Base-by-base conservation (phyloP, 2,113 vertebrate species). In the Phrynosoma platyrhinos region DNA sequence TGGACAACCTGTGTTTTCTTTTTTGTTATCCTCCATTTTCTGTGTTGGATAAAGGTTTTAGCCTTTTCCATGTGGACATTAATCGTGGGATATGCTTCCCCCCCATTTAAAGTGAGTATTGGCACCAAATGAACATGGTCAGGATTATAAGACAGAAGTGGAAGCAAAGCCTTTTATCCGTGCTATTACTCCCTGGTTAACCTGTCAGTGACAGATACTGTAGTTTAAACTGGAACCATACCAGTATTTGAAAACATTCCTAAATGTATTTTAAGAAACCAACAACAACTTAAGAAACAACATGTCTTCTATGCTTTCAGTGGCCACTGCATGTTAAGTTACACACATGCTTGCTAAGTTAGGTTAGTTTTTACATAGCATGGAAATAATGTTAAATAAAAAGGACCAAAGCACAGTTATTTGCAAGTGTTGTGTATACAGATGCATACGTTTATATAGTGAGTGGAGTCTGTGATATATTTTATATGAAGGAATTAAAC, bases 391-490 rank as follows among this genome's bases (percentile, higher is more conserved):
- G 88, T 90, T 68, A 87, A 95, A 90, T 79, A 87, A 82, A 93
- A 87, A 86, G 95, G 95, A 96, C 95, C 95, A 96, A 95, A 95
- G 4, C 32, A 55, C 85, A 88, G 91, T 12, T 77, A 76, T 36
- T 72, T 0, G 68, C 0, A 79, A 89, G 66, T 53, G 62, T 88
- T 62, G 74, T 86, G 88, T 75, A 69, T 86, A 85, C 23, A 32
- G 72, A 62, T 18, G 52, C 55, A 30, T 91, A 58, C 55, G 27
- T 91, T 87, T 58, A 21, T 64, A 23, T n/a, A 30, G 7, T 40
- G 3, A 16, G 86, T 94, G 87, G 86, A 72, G 55, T 85, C 82
- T 81, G 69, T 40, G 10, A 78, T 83, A 77, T 83, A 53, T 83
- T 87, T 30, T 52, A 36, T 71, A 53, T 14, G 62, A 84, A 52